These are phyloP conservation scores for Drosophila flavopinicola DNA, from an alignment of 2,888 invertebrate genomes.

Conservation along the genomic window DNA sequence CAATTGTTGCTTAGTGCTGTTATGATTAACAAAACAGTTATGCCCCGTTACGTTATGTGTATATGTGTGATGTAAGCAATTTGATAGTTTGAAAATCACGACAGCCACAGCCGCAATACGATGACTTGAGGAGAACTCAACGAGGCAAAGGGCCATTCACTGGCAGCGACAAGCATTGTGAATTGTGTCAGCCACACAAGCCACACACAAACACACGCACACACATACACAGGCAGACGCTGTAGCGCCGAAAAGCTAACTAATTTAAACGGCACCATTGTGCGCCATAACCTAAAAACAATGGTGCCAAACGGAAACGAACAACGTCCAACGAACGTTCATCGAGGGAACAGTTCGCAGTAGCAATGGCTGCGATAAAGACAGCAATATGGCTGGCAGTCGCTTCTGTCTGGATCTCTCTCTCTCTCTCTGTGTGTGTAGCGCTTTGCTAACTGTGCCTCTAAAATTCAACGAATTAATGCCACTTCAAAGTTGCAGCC, in stretches of 20 bases:
- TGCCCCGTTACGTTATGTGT: conserved; percentile 1
- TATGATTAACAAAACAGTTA: neutral
- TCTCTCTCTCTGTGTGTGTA: too few species aligned
- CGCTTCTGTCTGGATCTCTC: conserved; percentile 41
- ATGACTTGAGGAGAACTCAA: conserved; percentile 42
- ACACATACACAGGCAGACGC: conserved; percentile 7
- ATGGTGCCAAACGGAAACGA: conserved; percentile 67
- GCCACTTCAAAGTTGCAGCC: conserved; percentile 66
- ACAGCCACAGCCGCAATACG: conserved; percentile 47
- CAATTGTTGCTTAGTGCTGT: too few species aligned
- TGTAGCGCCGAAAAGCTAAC: conserved; percentile 60
- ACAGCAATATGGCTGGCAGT: conserved; percentile 39
- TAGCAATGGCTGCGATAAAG: conserved; percentile 45
- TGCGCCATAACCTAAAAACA: conserved; percentile 71
- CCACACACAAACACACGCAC: conserved; percentile 17
- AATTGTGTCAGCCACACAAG: conserved; percentile 66
- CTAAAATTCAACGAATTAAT: conserved; percentile 73
- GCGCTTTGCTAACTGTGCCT: conserved; percentile 21
- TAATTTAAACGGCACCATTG: conserved; percentile 78
- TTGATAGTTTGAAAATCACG: conserved; percentile 37
- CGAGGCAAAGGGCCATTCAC: conserved; percentile 38
- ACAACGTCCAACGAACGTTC: conserved; percentile 32
- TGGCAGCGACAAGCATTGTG: conserved; percentile 48
- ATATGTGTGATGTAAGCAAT: conserved; percentile 27
- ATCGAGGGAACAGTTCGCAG: conserved; percentile 18